Base-by-base conservation (phyloP, 2,888 invertebrate genomes). In the Sicus ferrugineus region DNA sequence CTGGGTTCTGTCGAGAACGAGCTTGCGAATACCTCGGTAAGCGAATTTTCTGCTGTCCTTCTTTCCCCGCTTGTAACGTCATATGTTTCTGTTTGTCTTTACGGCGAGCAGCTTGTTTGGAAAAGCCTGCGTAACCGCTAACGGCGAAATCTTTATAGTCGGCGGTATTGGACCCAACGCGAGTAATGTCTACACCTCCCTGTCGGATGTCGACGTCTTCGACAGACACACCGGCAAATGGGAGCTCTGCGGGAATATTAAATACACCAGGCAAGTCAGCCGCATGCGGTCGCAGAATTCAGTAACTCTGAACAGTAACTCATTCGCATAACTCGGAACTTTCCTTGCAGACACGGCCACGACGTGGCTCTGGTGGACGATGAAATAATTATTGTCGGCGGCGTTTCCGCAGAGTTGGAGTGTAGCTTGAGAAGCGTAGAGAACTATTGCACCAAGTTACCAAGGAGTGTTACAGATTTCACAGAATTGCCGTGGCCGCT, bases 371-470 rank as follows among this genome's bases (percentile, higher is more conserved):
- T 42, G 38, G 54, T 78, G 63, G 73, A 77, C 59, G 77, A 78
- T 46, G 74, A 78, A 50, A 78, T 79, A 58, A 72, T 77, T 30
- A 74, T 80, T 61, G 72, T 80, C 68, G 80, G 80, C n/a, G 80
- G 80, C 28, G 77, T 80, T 19, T 78, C 77, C 14, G 74, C 77
- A 2, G 56, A 67, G 26, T 70, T 71, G n/a, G 75, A 74, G 28
- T 61, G 88, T 56, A 89, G 90, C 0, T 81, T 92, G 23, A 89
- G 87, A 78, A 89, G 88, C 75, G 89, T 90, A 31, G 92, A 92
- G 80, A 90, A 90, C 56, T 91, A 87, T 76, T 90, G 89, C 78
- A 89, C 88, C 74, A 88, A 89, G 78, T 86, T 89, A 69, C 87
- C 83, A 4, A 86, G 87, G 11, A 90, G 90, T 89, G 87, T 90